A percentile compares a stretch with the other conserved stretches of the same genome.
Evolutionary conservation across 2,113 vertebrate species (phyloP).

Genomic region (Semnornis frantzii): DNA sequence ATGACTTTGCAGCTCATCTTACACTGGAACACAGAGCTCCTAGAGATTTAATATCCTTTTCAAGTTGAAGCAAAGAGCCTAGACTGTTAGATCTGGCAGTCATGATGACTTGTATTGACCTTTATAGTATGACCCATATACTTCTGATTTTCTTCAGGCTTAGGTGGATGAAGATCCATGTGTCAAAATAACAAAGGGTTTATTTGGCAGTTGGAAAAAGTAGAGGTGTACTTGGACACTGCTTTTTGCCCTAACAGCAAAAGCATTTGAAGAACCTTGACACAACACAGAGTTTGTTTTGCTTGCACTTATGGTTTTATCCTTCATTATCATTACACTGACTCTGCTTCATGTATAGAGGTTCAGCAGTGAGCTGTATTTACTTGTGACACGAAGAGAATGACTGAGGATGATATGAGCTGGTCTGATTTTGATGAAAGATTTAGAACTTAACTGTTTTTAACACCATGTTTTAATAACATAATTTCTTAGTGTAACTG

Average conservation of each 20-base stretch:
- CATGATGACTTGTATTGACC: not conserved
- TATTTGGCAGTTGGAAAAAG: not conserved
- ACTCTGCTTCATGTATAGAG: not conserved
- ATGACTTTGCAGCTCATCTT: conserved; percentile 99
- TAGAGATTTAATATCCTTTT: conserved; percentile 99
- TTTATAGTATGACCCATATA: not conserved
- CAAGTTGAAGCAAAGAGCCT: not conserved
- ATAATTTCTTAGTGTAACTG: not conserved
- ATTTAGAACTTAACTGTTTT: not conserved
- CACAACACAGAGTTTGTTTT: not conserved
- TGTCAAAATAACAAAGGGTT: not conserved
- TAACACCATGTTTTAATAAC: not conserved
- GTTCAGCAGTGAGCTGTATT: not conserved
- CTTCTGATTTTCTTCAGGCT: not conserved
- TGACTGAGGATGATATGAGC: not conserved
- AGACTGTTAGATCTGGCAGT: not conserved
- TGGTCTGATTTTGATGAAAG: not conserved
- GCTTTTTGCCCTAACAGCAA: not conserved
- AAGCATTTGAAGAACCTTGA: not conserved
- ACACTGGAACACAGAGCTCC: conserved; percentile 99
- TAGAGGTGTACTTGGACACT: not conserved
- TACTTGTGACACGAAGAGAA: not conserved
- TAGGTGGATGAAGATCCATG: not conserved
- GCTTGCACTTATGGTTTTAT: not conserved
- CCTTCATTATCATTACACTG: not conserved